These are phyloP conservation scores for Marasmarcha lunaedactyla DNA, from an alignment of 2,888 invertebrate species.

Conservation along the genomic window DNA sequence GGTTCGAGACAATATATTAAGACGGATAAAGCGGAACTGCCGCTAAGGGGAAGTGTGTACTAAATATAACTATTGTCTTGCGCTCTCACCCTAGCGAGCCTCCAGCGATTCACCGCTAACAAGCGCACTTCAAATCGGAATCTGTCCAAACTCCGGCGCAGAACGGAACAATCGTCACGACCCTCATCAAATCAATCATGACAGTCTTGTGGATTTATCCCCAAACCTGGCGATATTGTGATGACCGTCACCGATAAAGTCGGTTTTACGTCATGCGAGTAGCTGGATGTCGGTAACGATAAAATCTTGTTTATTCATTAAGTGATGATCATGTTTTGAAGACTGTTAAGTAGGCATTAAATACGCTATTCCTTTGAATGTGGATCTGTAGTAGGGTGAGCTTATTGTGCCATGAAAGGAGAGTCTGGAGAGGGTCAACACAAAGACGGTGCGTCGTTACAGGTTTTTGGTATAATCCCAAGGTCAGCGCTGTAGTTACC, in stretches of 20 bases:
- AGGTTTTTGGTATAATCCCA: conserved; percentile 40
- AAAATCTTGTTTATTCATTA: conserved; percentile 17
- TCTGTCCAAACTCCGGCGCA: conserved; percentile 32
- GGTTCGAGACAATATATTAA: conserved; percentile 34
- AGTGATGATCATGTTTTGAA: conserved; percentile 19
- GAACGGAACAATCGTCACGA: conserved; percentile 37
- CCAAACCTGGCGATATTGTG: conserved; percentile 17
- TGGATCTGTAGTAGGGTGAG: conserved; percentile 28
- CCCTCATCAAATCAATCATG: conserved; percentile 47
- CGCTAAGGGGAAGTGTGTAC: conserved; percentile 38
- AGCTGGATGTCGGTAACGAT: background rate
- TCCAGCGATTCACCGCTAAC: conserved; percentile 33
- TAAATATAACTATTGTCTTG: conserved; percentile 21
- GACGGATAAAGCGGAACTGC: conserved; percentile 33
- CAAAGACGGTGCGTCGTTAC: conserved; percentile 32
- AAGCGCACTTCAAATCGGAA: conserved; percentile 32
- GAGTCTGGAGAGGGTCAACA: conserved; percentile 35
- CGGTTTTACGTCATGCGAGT: background rate
- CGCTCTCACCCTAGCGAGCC: conserved; percentile 33
- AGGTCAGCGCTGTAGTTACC: conserved; percentile 28
- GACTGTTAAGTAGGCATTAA: conserved; percentile 16
- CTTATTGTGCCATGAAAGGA: conserved; percentile 30
- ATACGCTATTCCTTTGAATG: conserved; percentile 22
- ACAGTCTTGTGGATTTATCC: conserved; percentile 22
- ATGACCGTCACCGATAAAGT: background rate